Base-by-base conservation (phyloP, 2,888 invertebrate genomes). In the Chymomyza procnemis region DNA sequence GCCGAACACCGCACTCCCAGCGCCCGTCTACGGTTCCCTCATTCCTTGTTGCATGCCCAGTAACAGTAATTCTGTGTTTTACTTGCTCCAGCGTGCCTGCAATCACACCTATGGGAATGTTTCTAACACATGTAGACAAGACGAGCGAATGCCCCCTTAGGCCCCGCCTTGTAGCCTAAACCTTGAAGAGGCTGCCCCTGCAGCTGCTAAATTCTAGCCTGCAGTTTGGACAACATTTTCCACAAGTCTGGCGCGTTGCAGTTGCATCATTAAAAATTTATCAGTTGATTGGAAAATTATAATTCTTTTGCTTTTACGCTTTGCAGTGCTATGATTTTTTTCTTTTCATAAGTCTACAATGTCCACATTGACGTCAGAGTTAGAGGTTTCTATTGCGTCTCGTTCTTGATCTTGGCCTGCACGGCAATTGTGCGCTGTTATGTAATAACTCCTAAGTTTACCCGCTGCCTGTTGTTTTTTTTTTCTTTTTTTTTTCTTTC, bases 41-140 rank as follows among this genome's bases (percentile, higher is more conserved):
- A 3, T 21, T 16, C 18, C 22, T 48, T 18, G n/a, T 18, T 6
- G 50, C 50, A 18, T 50, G 50, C 50, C 52, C 64, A 63, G 76
- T 81, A 85, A 82, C 81, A 83, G 81, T 82, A 78, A 82, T 82
- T 83, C 85, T 79, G 86, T 84, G 84, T 85, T 84, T 82, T 85
- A 79, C 83, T 86, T 83, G 83, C 81, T 83, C 79, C 81, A 71
- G 86, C 86, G 83, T 86, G 83, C 85, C 85, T 68, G 82, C 86
- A 86, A 83, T 83, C 83, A 86, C 86, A 83, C 83, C 86, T 83
- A 83, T 83, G 87, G 85, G 83, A 84, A 86, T 83, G 82, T 74
- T 74, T 86, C 76, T 79, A 78, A 84, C 86, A 86, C 86, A 86
- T 82, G 81, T 85, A 69, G 77, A 48, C 59, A 41, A 69, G 77